Percentiles rank a stretch among this genome's conserved stretches.
These are phyloP conservation scores for Myathropa florea DNA, from an alignment of 2,888 invertebrate genomes.

Conservation along the genomic window DNA sequence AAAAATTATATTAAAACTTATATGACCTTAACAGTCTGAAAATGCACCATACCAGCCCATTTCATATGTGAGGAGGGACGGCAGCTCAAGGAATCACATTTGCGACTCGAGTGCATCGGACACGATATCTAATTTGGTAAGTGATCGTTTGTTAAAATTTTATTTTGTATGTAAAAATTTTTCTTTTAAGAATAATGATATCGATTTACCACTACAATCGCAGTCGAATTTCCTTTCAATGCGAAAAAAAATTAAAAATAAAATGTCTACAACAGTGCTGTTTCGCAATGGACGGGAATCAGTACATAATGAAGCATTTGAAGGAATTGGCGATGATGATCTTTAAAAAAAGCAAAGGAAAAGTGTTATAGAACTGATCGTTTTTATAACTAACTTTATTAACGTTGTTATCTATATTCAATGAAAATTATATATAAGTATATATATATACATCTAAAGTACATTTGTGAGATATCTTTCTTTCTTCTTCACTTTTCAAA, in stretches of 20 bases:
- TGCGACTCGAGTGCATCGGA: conserved; percentile 73
- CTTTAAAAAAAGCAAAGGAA: conserved; percentile 82
- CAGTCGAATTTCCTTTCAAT: conserved; percentile 84
- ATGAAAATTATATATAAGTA: conserved; percentile 57
- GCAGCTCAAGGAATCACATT: conserved; percentile 68
- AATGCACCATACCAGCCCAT: conserved; percentile 69
- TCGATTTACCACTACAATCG: conserved; percentile 80
- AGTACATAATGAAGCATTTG: conserved; percentile 95
- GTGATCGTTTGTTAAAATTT: background rate
- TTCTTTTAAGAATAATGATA: conserved; percentile 82
- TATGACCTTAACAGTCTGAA: conserved; percentile 19
- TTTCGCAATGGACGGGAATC: conserved; percentile 87
- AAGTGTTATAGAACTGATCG: conserved; percentile 25
- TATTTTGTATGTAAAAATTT: background rate
- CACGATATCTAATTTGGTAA: conserved; percentile 73
- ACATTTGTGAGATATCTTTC: conserved; percentile 55
- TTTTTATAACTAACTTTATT: conserved; percentile 60
- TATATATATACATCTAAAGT: conserved; percentile 49
- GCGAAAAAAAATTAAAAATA: conserved; percentile 83
- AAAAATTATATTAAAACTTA: background rate
- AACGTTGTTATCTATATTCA: conserved; percentile 57
- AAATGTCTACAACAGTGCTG: conserved; percentile 86
- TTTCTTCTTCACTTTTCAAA: conserved; percentile 41
- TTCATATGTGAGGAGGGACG: conserved; percentile 73
- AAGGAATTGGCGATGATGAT: conserved; percentile 97